These are phyloP conservation scores for Anas platyrhynchos DNA, from an alignment of 2,113 vertebrate genomes.

Conservation along the genomic window DNA sequence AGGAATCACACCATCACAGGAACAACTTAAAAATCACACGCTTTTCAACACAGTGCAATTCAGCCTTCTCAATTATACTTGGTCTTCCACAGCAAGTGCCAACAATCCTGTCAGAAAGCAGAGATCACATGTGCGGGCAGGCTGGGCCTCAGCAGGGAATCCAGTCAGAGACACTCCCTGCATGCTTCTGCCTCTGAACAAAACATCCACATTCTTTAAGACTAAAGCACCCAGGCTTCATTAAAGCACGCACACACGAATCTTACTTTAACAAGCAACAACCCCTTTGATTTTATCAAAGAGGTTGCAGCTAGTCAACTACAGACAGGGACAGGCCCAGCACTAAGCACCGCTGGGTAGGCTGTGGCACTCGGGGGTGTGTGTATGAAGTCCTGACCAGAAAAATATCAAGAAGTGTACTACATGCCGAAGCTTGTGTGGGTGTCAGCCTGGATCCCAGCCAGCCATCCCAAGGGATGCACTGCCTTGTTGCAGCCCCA, in stretches of 20 bases:
- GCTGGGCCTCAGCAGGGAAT: neutral
- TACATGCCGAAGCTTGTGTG: neutral
- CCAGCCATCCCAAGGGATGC: neutral
- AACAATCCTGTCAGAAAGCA: neutral
- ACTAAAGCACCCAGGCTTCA: neutral
- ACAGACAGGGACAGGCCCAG: neutral
- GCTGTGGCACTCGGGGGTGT: neutral
- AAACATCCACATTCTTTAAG: neutral
- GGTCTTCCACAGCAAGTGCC: neutral
- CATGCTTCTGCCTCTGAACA: neutral
- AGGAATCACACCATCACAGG: neutral
- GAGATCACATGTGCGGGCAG: neutral
- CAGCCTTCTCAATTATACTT: neutral
- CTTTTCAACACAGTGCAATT: neutral
- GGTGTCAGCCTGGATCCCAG: neutral
- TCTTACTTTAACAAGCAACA: neutral
- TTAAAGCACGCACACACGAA: neutral
- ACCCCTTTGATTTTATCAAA: neutral
- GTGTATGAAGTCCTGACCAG: rapidly evolving
- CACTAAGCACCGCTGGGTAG: neutral
- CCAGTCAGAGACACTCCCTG: neutral
- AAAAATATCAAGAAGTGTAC: rapidly evolving
- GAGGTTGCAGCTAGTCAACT: neutral
- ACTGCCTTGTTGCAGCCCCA: neutral
- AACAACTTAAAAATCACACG: neutral